Conservation (phyloP, 2,113 vertebrate genomes). For the Sitta europaea region DNA sequence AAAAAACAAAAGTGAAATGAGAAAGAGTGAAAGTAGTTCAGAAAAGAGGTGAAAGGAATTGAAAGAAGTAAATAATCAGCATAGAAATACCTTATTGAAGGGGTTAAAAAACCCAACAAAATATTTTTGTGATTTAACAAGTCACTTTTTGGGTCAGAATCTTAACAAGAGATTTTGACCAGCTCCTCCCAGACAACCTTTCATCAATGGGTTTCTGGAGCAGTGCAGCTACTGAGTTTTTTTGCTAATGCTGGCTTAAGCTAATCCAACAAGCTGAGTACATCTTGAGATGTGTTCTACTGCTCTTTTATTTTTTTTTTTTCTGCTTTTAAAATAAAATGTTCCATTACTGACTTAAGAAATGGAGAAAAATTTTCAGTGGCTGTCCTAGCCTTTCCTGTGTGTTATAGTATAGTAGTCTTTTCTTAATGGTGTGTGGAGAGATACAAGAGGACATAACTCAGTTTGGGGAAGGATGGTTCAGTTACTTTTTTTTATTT, state of each 20-base stretch:
- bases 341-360: background rate
- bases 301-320: background rate
- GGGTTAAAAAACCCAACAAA: too few relatives aligned
- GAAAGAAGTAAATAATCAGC: background rate
- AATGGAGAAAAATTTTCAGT: background rate
- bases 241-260: background rate
- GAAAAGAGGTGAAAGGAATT: background rate
- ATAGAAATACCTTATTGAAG: background rate
- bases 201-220: background rate
- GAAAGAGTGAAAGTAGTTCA: background rate
- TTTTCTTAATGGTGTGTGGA: background rate
- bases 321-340: background rate
- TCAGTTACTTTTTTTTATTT: background rate
- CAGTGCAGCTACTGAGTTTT: background rate
- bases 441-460: background rate
- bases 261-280: background rate
- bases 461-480: background rate
- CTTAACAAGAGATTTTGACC: background rate
- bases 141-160: background rate
- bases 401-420: background rate
- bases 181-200: background rate
- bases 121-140: background rate
- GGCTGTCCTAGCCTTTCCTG: background rate
- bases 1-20: background rate
- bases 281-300: background rate